Evolutionary conservation across 2,888 invertebrate species (phyloP).

Genomic region (Acronicta alni): DNA sequence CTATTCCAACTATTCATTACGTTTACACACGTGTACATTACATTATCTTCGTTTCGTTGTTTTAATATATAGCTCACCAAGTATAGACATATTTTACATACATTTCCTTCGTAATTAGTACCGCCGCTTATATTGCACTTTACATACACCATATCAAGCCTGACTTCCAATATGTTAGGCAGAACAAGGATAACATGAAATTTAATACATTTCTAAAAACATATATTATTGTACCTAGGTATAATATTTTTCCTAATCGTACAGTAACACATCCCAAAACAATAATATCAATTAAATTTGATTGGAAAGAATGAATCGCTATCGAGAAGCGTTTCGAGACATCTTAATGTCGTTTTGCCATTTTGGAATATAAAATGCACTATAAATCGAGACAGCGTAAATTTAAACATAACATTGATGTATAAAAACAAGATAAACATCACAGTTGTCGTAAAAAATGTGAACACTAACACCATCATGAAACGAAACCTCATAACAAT

Average conservation of each 20-base stretch:
- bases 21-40: no score
- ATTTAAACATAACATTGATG: slow-evolving; percentile 10
- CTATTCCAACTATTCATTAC: no score
- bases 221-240: slow-evolving; percentile 9
- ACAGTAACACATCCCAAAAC: neutral
- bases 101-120: no score
- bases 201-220: neutral
- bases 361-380: neutral
- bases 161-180: no score
- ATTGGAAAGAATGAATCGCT: no score
- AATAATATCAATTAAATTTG: neutral
- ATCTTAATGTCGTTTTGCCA: no score
- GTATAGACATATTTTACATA: neutral
- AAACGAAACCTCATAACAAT: slow-evolving; percentile 18
- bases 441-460: slow-evolving; percentile 58
- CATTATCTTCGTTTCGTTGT: no score
- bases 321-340: no score
- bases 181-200: neutral
- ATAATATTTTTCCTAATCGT: slow-evolving; percentile 6
- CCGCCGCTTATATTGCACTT: slow-evolving; percentile 26
- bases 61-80: neutral
- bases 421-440: slow-evolving; percentile 48
- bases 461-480: slow-evolving; percentile 19
- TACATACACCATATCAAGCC: neutral
- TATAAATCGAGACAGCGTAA: slow-evolving; percentile 17